These are phyloP conservation scores for Gobiocypris rarus DNA, from an alignment of 2,113 vertebrate genomes.

Conservation along the genomic window DNA sequence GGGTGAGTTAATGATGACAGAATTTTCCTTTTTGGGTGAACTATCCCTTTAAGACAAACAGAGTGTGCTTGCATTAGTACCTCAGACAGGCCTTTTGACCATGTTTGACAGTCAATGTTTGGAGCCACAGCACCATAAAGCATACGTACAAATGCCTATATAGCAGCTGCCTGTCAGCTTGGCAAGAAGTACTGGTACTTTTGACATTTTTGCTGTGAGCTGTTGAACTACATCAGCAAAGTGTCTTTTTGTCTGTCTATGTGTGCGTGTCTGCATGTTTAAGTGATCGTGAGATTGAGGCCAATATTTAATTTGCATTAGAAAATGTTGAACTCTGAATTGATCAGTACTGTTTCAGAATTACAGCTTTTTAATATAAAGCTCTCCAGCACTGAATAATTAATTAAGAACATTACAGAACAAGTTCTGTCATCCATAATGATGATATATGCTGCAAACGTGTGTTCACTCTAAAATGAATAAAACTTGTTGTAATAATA, in stretches of 20 bases:
- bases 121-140: background rate
- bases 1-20: no score
- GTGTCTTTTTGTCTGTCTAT: background rate
- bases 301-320: background rate
- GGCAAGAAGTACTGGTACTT: no score
- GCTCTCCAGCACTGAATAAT: background rate
- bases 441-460: background rate
- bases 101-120: background rate
- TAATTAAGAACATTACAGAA: conserved; percentile 6
- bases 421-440: background rate
- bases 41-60: no score
- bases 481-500: background rate
- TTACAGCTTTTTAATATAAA: background rate
- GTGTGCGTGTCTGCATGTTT: background rate
- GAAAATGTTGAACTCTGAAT: background rate
- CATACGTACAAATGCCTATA: background rate
- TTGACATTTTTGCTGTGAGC: no score
- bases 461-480: conserved; percentile 1
- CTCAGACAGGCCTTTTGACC: background rate
- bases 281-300: background rate
- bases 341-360: background rate
- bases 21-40: no score
- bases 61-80: background rate
- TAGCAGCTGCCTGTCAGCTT: background rate
- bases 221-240: no score